Evolutionary conservation across 2,797 vertebrate genomes (phyloP).

Genomic region (Sphenodon punctatus): DNA sequence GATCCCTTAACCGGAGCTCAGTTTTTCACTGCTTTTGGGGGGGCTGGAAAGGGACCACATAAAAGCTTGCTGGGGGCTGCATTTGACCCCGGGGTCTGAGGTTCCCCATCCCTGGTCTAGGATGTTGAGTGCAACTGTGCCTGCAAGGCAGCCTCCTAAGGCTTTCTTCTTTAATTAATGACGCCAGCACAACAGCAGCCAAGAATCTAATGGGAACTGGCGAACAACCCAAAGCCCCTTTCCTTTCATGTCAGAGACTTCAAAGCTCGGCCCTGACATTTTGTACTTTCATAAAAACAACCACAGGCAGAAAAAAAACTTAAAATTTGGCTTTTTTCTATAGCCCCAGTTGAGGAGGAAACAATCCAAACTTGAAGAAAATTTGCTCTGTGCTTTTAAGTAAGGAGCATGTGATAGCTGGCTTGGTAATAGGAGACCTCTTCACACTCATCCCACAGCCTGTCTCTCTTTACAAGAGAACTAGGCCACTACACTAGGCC

Average conservation of each 20-base stretch:
- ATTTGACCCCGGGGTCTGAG: too few relatives aligned
- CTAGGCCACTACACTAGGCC: fast-evolving
- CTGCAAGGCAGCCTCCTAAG: not conserved
- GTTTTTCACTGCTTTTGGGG: too few relatives aligned
- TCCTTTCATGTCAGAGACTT: not conserved
- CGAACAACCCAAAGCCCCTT: not conserved
- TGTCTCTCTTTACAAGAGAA: fast-evolving
- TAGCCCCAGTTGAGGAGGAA: not conserved
- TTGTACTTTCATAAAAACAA: not conserved
- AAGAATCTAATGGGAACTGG: not conserved
- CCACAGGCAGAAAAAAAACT: not conserved
- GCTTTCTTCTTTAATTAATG: not conserved
- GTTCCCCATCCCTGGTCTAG: too few relatives aligned
- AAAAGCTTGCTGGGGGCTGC: too few relatives aligned
- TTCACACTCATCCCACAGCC: not conserved
- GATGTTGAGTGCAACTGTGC: too few relatives aligned
- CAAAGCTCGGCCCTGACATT: not conserved
- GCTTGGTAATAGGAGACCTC: fast-evolving
- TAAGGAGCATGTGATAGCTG: not conserved
- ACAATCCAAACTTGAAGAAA: not conserved
- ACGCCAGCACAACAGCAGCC: too few relatives aligned
- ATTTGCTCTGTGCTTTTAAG: too few relatives aligned
- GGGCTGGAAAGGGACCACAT: too few relatives aligned
- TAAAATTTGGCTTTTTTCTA: not conserved
- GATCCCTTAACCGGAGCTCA: too few relatives aligned